Conservation (phyloP, 1,140 invertebrate genomes). For the Vollenhovia emeryi region DNA sequence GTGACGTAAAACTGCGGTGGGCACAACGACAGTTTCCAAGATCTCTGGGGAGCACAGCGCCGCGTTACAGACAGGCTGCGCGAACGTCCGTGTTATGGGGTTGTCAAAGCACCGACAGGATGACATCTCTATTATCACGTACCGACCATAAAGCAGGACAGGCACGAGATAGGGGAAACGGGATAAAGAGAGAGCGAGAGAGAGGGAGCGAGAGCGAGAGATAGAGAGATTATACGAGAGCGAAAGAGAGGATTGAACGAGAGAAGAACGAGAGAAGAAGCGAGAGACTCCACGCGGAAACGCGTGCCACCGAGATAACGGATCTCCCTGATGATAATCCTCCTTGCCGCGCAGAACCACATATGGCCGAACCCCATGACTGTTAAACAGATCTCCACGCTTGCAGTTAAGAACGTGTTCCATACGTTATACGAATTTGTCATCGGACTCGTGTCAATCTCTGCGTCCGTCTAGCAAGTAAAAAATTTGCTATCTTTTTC, state of each 20-base stretch:
- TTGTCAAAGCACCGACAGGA: slow-evolving; percentile 84
- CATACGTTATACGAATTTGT: slow-evolving; percentile 14
- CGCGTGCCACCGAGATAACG: slow-evolving; percentile 84
- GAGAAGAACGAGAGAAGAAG: too few species aligned
- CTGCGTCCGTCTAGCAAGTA: background rate
- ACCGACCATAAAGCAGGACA: slow-evolving; percentile 62
- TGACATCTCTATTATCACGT: slow-evolving; percentile 85
- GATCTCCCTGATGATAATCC: slow-evolving; percentile 83
- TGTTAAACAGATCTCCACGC: slow-evolving; percentile 69
- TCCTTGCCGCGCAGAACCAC: slow-evolving; percentile 74
- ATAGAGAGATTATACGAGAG: slow-evolving; percentile 44
- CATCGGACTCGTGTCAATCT: slow-evolving; percentile 28
- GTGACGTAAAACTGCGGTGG: slow-evolving; percentile 28
- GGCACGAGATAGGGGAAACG: slow-evolving; percentile 43
- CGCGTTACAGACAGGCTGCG: slow-evolving; percentile 73
- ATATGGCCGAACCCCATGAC: slow-evolving; percentile 76
- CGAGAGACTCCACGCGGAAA: slow-evolving; percentile 67
- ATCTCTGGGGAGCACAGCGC: slow-evolving; percentile 74
- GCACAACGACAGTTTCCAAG: slow-evolving; percentile 66
- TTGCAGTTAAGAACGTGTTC: slow-evolving; percentile 36
- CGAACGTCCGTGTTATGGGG: slow-evolving; percentile 79
- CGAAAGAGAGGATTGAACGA: slow-evolving; percentile 54
- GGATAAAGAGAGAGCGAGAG: background rate
- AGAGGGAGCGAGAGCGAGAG: slow-evolving; percentile 5
- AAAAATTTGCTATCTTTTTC: background rate